phyloP scores from a whole-genome alignment of 2,888 invertebrate genomes.

The Callosobruchus maculatus region DNA sequence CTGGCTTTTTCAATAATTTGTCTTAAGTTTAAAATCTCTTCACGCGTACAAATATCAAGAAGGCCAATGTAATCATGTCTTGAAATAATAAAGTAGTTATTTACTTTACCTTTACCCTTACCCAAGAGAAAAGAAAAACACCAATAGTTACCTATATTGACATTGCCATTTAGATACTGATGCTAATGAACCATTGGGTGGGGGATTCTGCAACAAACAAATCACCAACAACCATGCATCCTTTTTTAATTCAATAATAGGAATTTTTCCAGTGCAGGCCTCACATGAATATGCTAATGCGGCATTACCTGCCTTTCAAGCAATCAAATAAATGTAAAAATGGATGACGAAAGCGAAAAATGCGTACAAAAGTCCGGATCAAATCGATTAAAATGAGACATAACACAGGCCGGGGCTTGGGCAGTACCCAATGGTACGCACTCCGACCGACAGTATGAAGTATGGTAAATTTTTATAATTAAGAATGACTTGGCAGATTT shows the following conservation, averaged over 20 bases:
- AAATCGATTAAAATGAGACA: neutral
- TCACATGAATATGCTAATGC: neutral
- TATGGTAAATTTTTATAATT: neutral
- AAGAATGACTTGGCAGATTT: neutral
- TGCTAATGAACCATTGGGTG: neutral
- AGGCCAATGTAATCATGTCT: too few species aligned
- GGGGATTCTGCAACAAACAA: neutral
- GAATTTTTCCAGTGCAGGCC: neutral
- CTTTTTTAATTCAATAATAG: neutral
- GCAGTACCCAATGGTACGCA: too few species aligned
- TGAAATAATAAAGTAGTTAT: too few species aligned
- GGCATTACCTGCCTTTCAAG: neutral
- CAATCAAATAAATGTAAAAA: neutral
- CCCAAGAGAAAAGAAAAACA: too few species aligned
- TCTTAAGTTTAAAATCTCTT: too few species aligned
- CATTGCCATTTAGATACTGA: too few species aligned
- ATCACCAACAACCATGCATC: neutral
- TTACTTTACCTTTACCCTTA: too few species aligned
- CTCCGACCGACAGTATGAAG: neutral
- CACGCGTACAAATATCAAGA: too few species aligned
- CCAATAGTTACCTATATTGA: too few species aligned
- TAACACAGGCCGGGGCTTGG: neutral
- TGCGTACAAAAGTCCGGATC: neutral
- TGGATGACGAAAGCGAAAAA: neutral
- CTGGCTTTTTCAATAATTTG: too few species aligned